These are phyloP conservation scores for Mycetomoellerius zeteki DNA, from an alignment of 1,140 invertebrate species.

Conservation along the genomic window DNA sequence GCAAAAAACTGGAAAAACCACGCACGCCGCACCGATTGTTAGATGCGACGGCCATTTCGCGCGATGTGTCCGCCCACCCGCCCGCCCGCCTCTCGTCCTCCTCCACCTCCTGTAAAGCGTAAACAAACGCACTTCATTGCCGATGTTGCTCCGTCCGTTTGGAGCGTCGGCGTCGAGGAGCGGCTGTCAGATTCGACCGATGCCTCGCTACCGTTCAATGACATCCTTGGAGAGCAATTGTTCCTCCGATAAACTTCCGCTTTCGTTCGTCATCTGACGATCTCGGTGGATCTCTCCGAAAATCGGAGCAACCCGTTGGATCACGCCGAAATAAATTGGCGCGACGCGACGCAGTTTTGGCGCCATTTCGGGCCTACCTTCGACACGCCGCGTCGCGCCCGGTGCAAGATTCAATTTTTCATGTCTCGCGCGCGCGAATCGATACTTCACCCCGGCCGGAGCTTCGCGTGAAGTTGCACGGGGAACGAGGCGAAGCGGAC, in stretches of 20 bases:
- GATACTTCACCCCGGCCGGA: constrained; percentile 27
- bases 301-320: background rate
- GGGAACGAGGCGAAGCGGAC: background rate
- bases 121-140: constrained; percentile 42
- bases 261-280: background rate
- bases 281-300: background rate
- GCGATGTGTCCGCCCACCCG: constrained; percentile 48
- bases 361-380: constrained; percentile 37
- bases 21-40: constrained; percentile 49
- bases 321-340: too few species aligned
- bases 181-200: background rate
- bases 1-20: background rate
- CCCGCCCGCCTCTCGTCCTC: background rate
- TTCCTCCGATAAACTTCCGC: too few species aligned
- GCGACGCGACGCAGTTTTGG: constrained; percentile 30
- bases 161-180: too few species aligned
- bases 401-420: constrained; percentile 41
- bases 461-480: background rate
- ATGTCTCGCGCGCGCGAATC: constrained; percentile 36
- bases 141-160: background rate
- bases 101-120: background rate
- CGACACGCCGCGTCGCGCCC: background rate
- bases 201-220: background rate
- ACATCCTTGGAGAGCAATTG: background rate
- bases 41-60: constrained; percentile 79